Evolutionary conservation across 2,113 vertebrate genomes (phyloP).

Genomic region (Leucoraja erinaceus): DNA sequence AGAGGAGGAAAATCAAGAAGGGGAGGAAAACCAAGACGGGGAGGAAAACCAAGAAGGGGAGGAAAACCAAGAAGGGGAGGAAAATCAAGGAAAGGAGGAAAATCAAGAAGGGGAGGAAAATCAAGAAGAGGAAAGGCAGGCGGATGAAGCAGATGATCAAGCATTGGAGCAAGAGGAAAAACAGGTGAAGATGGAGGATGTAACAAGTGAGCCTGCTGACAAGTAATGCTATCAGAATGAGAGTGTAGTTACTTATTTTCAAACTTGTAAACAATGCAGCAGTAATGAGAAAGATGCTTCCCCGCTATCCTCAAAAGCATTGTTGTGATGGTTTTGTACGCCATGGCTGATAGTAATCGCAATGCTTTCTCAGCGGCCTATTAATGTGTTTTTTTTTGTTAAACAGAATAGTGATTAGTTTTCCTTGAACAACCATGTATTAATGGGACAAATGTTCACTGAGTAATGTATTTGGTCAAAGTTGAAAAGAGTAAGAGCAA

Average conservation of each 20-base stretch:
- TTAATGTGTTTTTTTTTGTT: neutral
- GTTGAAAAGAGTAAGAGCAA: too few relatives aligned
- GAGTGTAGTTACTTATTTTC: neutral
- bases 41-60: too few relatives aligned
- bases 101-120: too few relatives aligned
- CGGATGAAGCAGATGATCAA: conserved; percentile 37
- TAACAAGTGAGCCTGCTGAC: neutral
- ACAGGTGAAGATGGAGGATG: neutral
- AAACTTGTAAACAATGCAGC: conserved; percentile 6
- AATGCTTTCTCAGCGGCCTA: conserved; percentile 2
- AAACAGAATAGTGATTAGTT: conserved; percentile 5
- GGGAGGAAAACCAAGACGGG: too few relatives aligned
- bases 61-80: too few relatives aligned
- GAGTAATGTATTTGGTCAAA: neutral
- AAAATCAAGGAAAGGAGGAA: too few relatives aligned
- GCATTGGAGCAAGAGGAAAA: conserved; percentile 40
- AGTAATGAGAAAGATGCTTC: conserved; percentile 21
- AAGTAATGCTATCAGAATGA: neutral
- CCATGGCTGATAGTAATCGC: conserved; percentile 21
- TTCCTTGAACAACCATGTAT: conserved; percentile 32
- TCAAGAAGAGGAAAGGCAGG: conserved; percentile 40
- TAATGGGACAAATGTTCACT: neutral
- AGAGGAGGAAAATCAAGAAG: too few relatives aligned
- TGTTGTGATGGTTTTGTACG: conserved; percentile 16
- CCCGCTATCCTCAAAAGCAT: neutral